phyloP scores from a whole-genome alignment of 2,113 vertebrate genomes.

The Rhadina sibilatrix region DNA sequence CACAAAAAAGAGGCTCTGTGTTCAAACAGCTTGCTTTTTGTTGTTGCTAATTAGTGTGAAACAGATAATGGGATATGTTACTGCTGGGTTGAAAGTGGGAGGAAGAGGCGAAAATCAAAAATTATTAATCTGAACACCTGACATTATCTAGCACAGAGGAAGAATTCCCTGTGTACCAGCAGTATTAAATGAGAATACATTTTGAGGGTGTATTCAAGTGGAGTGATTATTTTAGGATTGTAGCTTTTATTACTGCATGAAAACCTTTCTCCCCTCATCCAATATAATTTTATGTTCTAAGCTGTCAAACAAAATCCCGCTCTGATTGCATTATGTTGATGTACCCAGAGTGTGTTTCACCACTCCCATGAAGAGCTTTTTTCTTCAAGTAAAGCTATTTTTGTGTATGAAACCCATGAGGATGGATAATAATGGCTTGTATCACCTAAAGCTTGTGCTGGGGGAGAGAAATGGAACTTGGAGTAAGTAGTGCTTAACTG shows the following conservation, averaged over 20 bases:
- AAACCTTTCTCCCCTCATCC: background rate
- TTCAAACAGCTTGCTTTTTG: background rate
- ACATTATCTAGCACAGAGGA: background rate
- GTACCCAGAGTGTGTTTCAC: background rate
- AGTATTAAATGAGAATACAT: background rate
- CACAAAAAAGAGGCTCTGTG: background rate
- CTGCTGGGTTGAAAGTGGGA: background rate
- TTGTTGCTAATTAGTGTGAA: background rate
- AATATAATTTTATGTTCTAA: background rate
- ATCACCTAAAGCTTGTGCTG: background rate
- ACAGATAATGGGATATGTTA: background rate
- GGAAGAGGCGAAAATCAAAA: background rate
- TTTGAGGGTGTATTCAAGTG: background rate
- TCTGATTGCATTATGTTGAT: background rate
- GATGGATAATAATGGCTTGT: background rate
- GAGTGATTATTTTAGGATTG: conserved; percentile 11
- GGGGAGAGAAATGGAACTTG: background rate
- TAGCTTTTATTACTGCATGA: background rate
- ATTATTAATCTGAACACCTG: background rate
- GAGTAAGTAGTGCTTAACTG: background rate
- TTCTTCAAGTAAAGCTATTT: background rate
- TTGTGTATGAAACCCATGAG: background rate
- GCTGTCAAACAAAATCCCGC: background rate
- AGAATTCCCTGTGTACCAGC: background rate
- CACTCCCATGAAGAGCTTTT: background rate